These are phyloP conservation scores for Speoplatyrhinus poulsoni DNA, from an alignment of 2,113 vertebrate species.

Conservation along the genomic window DNA sequence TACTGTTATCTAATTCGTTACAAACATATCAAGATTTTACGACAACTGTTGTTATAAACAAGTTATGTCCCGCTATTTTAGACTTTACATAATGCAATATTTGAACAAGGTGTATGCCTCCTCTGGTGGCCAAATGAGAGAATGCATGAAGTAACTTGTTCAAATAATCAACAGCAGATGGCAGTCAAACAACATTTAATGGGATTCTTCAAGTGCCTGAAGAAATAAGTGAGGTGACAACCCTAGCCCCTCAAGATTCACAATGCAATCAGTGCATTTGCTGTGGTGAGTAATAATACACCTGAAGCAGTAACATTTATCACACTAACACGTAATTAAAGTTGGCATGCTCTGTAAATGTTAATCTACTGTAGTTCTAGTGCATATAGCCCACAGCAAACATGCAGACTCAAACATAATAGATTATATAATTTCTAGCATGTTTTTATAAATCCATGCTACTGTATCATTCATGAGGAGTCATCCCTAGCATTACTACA, in stretches of 20 bases:
- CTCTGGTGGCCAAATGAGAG: constrained; percentile 30
- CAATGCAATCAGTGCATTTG: constrained; percentile 12
- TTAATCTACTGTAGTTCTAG: constrained; percentile 19
- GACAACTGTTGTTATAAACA: no score
- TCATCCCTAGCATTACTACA: no score
- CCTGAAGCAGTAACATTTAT: background rate
- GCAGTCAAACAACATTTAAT: constrained; percentile 38
- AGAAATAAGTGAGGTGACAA: constrained; percentile 3
- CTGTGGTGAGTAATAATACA: constrained; percentile 23
- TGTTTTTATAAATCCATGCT: no score
- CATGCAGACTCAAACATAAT: constrained; percentile 10
- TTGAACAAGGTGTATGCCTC: constrained; percentile 19
- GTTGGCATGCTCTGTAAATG: background rate
- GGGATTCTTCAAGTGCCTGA: background rate
- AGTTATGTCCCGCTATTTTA: no score
- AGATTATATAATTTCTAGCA: no score
- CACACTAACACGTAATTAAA: background rate
- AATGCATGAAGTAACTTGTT: background rate
- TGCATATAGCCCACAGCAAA: background rate
- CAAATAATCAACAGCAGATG: constrained; percentile 62
- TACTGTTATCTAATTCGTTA: no score
- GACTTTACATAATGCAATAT: background rate
- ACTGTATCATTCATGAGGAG: no score
- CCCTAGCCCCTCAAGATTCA: background rate
- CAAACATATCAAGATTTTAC: no score